These are phyloP conservation scores for Rhingia campestris DNA, from an alignment of 2,888 invertebrate genomes.

Conservation along the genomic window DNA sequence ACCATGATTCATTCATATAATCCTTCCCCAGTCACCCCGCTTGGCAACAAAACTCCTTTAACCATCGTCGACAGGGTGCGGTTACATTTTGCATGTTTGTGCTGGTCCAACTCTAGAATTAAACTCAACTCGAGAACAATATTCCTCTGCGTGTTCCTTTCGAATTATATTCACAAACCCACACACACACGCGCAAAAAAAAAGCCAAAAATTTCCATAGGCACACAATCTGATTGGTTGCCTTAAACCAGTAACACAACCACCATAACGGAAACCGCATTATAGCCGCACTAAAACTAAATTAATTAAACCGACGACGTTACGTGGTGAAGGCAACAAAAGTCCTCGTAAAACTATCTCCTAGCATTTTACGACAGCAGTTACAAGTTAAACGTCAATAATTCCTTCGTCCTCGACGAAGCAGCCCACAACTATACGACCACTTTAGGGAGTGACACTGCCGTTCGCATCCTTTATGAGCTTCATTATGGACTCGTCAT, in stretches of 20 bases:
- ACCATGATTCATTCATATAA: too few relatives aligned
- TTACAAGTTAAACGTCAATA: constrained; percentile 72
- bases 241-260: constrained; percentile 13
- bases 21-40: too few relatives aligned
- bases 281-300: constrained; percentile 65
- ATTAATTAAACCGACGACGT: constrained; percentile 69
- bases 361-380: constrained; percentile 64
- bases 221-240: constrained; percentile 19
- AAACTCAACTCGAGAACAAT: background rate
- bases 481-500: constrained; percentile 43
- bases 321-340: constrained; percentile 63
- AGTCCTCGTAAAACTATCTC: constrained; percentile 67
- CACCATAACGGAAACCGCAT: constrained; percentile 59
- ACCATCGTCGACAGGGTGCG: constrained; percentile 12
- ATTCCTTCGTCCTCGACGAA: constrained; percentile 35
- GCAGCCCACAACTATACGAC: constrained; percentile 12
- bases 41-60: too few relatives aligned
- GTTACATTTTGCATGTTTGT: constrained; percentile 30
- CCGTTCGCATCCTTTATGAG: constrained; percentile 65
- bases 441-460: constrained; percentile 55
- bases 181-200: background rate
- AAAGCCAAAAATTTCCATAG: constrained; percentile 1
- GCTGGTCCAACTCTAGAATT: constrained; percentile 19
- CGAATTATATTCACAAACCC: constrained; percentile 27
- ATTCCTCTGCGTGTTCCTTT: constrained; percentile 35